phyloP scores from a whole-genome alignment of 2,888 invertebrate species.

The Melinopterus prodromus region DNA sequence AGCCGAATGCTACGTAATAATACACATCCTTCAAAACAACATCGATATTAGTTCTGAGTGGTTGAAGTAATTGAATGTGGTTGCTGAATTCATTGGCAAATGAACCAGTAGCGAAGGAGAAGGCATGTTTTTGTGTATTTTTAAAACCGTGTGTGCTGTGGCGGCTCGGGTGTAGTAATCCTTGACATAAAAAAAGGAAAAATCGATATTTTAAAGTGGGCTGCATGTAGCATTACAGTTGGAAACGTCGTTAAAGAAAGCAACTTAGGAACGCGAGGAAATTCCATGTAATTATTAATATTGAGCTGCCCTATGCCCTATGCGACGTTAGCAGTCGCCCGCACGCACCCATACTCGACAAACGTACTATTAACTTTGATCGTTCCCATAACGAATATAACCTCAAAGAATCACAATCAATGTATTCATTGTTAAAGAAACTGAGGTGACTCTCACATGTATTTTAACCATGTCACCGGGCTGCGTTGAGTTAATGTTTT shows the following conservation, averaged over 20 bases:
- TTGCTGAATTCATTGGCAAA: constrained; percentile 8
- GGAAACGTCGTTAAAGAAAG: constrained; percentile 23
- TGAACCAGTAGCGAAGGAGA: background rate
- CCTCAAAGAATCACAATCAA: background rate
- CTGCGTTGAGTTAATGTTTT: too few species aligned
- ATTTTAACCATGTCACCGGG: too few species aligned
- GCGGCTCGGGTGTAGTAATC: constrained; percentile 18
- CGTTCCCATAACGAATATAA: background rate
- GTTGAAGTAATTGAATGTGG: background rate
- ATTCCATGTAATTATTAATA: constrained; percentile 23
- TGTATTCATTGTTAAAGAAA: background rate
- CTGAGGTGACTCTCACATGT: too few species aligned
- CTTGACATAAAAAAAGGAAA: constrained; percentile 23
- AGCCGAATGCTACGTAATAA: too few species aligned
- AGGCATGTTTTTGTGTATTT: constrained; percentile 11
- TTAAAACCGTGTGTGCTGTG: constrained; percentile 17
- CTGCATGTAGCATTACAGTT: constrained; percentile 22
- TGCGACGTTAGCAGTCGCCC: background rate
- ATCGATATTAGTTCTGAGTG: too few species aligned
- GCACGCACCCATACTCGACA: background rate
- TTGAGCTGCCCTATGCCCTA: constrained; percentile 6
- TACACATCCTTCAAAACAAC: too few species aligned
- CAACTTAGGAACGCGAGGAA: constrained; percentile 22
- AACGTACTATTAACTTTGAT: background rate
- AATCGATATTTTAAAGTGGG: constrained; percentile 25